phyloP scores from a whole-genome alignment of 2,888 invertebrate species.

The Drosophila paucipuncta region DNA sequence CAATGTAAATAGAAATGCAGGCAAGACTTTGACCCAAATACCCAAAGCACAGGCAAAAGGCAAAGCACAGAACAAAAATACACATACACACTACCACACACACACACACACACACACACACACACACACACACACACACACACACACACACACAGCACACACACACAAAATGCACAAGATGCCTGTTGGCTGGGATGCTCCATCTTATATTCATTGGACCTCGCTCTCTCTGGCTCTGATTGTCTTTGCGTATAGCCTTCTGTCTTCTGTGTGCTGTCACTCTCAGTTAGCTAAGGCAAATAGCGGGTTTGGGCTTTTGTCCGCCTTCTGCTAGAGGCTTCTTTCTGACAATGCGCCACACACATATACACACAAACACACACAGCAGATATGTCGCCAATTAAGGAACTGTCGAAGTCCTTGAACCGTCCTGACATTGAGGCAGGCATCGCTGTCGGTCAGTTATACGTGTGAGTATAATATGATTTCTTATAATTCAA shows the following conservation, averaged over 20 bases:
- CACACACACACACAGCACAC: background rate
- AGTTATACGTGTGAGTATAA: constrained; percentile 53
- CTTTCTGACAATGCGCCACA: constrained; percentile 34
- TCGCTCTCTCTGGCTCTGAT: constrained; percentile 4
- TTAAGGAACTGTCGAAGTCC: constrained; percentile 44
- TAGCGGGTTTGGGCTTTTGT: constrained; percentile 26
- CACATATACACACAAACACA: constrained; percentile 28
- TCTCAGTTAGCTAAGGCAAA: constrained; percentile 53
- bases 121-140: background rate
- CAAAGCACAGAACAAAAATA: background rate
- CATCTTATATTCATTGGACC: background rate
- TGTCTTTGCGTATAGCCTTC: constrained; percentile 22
- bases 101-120: background rate
- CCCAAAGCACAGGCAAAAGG: constrained; percentile 31
- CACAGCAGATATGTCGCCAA: constrained; percentile 53
- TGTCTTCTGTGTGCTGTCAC: constrained; percentile 36
- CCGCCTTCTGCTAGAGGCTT: constrained; percentile 18
- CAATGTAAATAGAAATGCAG: constrained; percentile 63
- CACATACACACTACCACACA: background rate
- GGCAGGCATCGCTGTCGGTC: constrained; percentile 5
- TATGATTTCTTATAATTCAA: constrained; percentile 81
- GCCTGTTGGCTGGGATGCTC: constrained; percentile 14
- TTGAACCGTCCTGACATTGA: constrained; percentile 12
- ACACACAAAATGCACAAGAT: constrained; percentile 39
- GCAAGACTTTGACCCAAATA: constrained; percentile 74